A percentile compares a stretch with the other conserved stretches of the same genome.
Evolutionary conservation across 1,140 invertebrate genomes (phyloP).

Genomic region (Armadillidium nasatum): DNA sequence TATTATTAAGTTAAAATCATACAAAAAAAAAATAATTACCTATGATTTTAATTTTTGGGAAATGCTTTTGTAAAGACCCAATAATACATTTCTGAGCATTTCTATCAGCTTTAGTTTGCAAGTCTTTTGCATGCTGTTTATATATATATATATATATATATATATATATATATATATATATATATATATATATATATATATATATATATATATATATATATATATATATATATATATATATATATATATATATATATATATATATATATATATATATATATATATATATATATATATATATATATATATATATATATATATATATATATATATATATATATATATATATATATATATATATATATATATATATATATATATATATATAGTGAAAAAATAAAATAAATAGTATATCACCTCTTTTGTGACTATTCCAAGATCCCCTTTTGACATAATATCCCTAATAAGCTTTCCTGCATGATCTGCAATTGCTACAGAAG

Average conservation of each 20-base stretch:
- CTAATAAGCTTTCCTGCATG: slow-evolving; percentile 83
- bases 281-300: neutral
- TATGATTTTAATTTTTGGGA: slow-evolving; percentile 48
- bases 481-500: slow-evolving; percentile 70
- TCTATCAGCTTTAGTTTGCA: slow-evolving; percentile 95
- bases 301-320: neutral
- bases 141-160: neutral
- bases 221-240: too few relatives aligned
- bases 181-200: neutral
- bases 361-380: neutral
- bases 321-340: too few relatives aligned
- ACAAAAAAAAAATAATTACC: slow-evolving; percentile 1
- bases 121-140: slow-evolving; percentile 62
- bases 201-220: neutral
- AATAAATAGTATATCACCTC: slow-evolving; percentile 51
- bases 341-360: too few relatives aligned
- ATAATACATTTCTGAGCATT: slow-evolving; percentile 89
- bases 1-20: too few relatives aligned
- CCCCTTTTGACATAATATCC: slow-evolving; percentile 80
- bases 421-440: slow-evolving; percentile 87
- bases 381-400: neutral
- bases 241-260: too few relatives aligned
- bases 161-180: neutral
- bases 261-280: too few relatives aligned
- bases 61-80: slow-evolving; percentile 72